Evolutionary conservation across 1,140 invertebrate genomes (phyloP).

Genomic region (Palaemon carinicauda): DNA sequence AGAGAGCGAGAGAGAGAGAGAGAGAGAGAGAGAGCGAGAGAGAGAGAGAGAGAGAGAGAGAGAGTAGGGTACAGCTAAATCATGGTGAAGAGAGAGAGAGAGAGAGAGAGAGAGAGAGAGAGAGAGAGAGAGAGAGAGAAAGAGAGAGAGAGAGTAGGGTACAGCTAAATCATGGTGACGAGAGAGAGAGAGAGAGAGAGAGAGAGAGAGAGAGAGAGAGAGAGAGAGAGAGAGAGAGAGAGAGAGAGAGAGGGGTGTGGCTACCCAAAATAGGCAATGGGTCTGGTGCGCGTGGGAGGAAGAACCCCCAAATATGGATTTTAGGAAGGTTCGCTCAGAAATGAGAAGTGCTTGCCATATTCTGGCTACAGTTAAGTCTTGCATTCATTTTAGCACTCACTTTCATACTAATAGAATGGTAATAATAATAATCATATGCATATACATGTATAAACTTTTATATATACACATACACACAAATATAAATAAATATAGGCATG

Average conservation of each 20-base stretch:
- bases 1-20: not conserved
- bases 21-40: not conserved
- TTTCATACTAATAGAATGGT: not conserved
- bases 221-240: not conserved
- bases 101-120: not conserved
- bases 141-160: not conserved
- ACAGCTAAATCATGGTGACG: not conserved
- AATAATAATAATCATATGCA: not conserved
- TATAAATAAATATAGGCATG: too few relatives aligned
- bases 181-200: not conserved
- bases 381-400: not conserved
- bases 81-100: too few relatives aligned
- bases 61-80: not conserved
- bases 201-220: not conserved
- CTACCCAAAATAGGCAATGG: not conserved
- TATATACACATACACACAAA: not conserved
- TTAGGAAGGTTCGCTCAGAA: not conserved
- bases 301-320: not conserved
- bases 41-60: not conserved
- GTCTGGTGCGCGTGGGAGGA: not conserved
- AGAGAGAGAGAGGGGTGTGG: not conserved
- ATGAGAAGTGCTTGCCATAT: not conserved
- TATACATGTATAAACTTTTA: not conserved
- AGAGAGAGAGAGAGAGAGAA: not conserved
- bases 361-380: too few relatives aligned